phyloP scores from a whole-genome alignment of 37 sponge, comb jelly and placozoan species.

The Tethya wilhelma region DNA sequence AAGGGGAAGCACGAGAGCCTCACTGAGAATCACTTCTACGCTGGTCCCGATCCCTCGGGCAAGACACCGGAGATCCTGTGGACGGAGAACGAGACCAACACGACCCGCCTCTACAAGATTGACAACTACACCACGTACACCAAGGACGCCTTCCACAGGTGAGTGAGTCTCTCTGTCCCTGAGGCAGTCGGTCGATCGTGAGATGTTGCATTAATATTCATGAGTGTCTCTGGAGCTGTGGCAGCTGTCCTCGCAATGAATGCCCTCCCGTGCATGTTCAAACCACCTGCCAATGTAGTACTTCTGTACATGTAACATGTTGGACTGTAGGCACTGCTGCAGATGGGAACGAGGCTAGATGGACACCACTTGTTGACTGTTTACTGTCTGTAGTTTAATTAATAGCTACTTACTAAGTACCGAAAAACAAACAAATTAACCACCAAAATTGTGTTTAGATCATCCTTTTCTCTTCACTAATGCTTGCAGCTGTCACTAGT shows the following conservation, averaged over 20 bases:
- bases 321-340: background rate
- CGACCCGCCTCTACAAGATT: conserved; percentile 23
- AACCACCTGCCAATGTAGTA: too few relatives aligned
- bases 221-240: background rate
- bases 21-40: conserved; percentile 65
- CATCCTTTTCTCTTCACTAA: too few relatives aligned
- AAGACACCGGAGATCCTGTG: conserved; percentile 76
- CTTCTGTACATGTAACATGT: too few relatives aligned
- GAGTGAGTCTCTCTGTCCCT: background rate
- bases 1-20: conserved; percentile 84
- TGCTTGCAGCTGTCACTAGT: too few relatives aligned
- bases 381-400: too few relatives aligned
- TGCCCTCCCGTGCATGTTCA: too few relatives aligned
- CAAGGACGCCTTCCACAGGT: conserved; percentile 95
- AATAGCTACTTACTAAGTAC: too few relatives aligned
- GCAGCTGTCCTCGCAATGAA: too few relatives aligned
- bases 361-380: too few relatives aligned
- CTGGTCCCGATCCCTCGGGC: conserved; percentile 58
- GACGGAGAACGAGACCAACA: conserved; percentile 97
- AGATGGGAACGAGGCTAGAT: too few relatives aligned
- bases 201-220: background rate
- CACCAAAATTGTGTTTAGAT: too few relatives aligned
- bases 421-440: too few relatives aligned
- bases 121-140: conserved; percentile 79
- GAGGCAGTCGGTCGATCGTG: background rate